Percentiles rank a stretch among this genome's conserved stretches.
These are phyloP conservation scores for Chiloscyllium punctatum DNA, from an alignment of 2,797 vertebrate species.

Conservation along the genomic window DNA sequence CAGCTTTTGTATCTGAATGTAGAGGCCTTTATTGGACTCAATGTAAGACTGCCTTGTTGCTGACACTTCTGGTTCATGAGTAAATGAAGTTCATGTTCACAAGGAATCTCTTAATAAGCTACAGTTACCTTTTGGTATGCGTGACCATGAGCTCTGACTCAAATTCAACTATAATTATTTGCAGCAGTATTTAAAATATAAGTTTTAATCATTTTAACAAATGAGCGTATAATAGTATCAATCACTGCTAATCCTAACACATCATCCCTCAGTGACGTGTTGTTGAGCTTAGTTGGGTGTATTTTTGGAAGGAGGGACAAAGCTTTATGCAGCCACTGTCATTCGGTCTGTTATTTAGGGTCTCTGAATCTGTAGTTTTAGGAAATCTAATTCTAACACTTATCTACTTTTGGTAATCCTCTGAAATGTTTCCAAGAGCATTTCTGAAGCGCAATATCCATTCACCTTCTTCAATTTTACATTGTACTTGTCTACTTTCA, in stretches of 20 bases:
- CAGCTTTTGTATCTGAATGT: background rate
- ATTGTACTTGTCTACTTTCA: background rate
- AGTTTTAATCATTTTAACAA: background rate
- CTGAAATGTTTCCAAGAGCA: background rate
- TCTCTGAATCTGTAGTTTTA: background rate
- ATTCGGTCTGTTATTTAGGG: background rate
- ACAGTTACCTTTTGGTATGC: background rate
- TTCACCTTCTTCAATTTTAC: background rate
- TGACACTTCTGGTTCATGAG: background rate
- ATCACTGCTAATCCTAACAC: background rate
- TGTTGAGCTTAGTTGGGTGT: background rate
- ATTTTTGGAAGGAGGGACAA: background rate
- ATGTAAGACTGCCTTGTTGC: background rate
- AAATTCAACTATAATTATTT: background rate
- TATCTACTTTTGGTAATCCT: background rate
- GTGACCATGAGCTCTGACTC: background rate
- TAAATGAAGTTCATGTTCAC: background rate
- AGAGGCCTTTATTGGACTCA: background rate
- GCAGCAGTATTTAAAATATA: background rate
- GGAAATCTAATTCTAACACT: background rate
- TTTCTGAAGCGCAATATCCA: background rate
- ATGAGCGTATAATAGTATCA: background rate
- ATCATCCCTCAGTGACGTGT: background rate
- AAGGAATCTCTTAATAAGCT: background rate
- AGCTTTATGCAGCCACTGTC: background rate